Base-by-base conservation (phyloP, 2,113 vertebrate species). In the Chloropsis hardwickii region DNA sequence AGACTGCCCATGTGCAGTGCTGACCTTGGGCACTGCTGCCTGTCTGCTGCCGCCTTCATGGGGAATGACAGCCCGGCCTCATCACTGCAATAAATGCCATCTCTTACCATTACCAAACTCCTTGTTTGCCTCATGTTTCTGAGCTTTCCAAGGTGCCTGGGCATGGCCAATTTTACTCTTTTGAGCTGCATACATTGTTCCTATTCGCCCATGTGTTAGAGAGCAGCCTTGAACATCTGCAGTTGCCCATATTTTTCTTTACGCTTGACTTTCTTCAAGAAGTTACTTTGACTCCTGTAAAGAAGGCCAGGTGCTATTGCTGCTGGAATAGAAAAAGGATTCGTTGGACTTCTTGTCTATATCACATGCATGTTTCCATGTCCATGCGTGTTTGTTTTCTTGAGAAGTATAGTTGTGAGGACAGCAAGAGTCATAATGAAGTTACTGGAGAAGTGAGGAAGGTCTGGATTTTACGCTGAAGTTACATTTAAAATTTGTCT, bases 1-100 rank as follows among this genome's bases (percentile, higher is more conserved):
- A 0, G 24, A 7, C 12, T 4, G 4, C 1, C n/a, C 29, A 1
- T 14, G 2, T 45, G 35, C 14, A 54, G 21, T 24, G 33, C 24
- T 87, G 10, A 14, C 44, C 35, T 51, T 44, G 40, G n/a, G 33
- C 88, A 22, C 72, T 0, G 0, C 47, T 73, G 66, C n/a, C 71
- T 77, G 22, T 15, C 40, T 69, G 45, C 51, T 81, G 29, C 42
- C 25, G 1, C 47, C 15, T 44, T 48, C 0, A 0, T n/a, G 66
- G 28, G 31, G 61, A 24, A 10, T 51, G 45, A n/a, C 51, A 47
- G 44, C 13, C 20, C 44, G 19, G 13, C 48, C 37, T 64, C 5
- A 3, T 37, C 66, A 29, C 31, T 80, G 70, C 28, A 82, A 56
- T 69, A 76, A 74, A 48, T 23, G 12, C 13, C 39, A 70, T 47